phyloP scores from a whole-genome alignment of 1,140 invertebrate species.

The Heliothis subflexa region DNA sequence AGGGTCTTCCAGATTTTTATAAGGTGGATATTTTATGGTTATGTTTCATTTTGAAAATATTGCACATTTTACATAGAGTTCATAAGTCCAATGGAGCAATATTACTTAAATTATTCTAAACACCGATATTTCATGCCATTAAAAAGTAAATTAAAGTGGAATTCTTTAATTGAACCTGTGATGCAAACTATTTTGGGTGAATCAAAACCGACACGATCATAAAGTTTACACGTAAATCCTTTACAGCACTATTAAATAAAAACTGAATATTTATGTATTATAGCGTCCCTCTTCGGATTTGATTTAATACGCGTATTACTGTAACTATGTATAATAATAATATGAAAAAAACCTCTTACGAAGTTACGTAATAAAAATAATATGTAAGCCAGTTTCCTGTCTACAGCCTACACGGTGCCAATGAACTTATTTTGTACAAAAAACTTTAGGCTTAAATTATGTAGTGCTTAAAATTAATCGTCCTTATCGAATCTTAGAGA shows the following conservation, averaged over 20 bases:
- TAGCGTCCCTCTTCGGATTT: conserved; percentile 10
- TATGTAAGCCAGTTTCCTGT: conserved; percentile 39
- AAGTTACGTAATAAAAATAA: conserved; percentile 50
- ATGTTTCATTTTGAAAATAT: no score
- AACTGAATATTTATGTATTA: neutral
- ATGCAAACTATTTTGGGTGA: neutral
- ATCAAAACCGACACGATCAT: neutral
- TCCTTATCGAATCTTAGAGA: conserved; percentile 37
- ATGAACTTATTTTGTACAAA: conserved; percentile 47
- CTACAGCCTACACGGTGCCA: conserved; percentile 41
- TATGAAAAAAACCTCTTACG: conserved; percentile 45
- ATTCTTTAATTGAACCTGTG: neutral
- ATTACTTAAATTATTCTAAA: neutral
- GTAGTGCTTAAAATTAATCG: conserved; percentile 44
- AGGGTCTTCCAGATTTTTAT: no score
- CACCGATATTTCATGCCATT: neutral
- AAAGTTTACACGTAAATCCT: neutral
- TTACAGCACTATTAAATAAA: neutral
- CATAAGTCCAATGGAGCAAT: no score
- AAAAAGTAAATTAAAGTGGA: neutral
- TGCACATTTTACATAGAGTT: no score
- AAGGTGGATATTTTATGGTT: no score
- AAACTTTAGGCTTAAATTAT: conserved; percentile 35
- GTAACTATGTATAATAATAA: conserved; percentile 49
- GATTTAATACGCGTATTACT: conserved; percentile 41